These are phyloP conservation scores for Ooceraea biroi DNA, from an alignment of 1,140 invertebrate genomes.

Conservation along the genomic window DNA sequence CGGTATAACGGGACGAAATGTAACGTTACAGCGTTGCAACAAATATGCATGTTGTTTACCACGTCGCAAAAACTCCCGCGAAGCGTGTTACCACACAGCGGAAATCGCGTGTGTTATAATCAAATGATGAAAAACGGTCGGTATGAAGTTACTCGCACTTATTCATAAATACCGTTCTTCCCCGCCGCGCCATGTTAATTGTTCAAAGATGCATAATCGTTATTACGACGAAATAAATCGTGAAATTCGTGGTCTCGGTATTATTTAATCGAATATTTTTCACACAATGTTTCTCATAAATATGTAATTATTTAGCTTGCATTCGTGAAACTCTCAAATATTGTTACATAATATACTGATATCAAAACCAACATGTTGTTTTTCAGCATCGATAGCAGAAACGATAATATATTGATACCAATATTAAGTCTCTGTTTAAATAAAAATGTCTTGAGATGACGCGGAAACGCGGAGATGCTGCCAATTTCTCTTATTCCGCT, in stretches of 20 bases:
- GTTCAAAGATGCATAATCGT: slow-evolving; percentile 2
- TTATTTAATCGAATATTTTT: slow-evolving; percentile 23
- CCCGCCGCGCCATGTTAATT: neutral
- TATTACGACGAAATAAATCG: neutral
- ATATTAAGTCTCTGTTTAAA: neutral
- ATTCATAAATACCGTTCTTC: slow-evolving; percentile 1
- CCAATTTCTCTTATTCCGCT: neutral
- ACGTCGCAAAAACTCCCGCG: neutral
- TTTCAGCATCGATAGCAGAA: slow-evolving; percentile 1
- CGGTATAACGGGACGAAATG: slow-evolving; percentile 21
- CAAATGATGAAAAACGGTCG: slow-evolving; percentile 23
- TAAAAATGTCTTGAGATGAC: neutral
- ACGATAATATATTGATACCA: slow-evolving; percentile 6
- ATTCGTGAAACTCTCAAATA: neutral
- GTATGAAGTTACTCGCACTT: slow-evolving; percentile 2
- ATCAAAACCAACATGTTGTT: slow-evolving; percentile 5
- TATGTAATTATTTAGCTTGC: slow-evolving; percentile 27
- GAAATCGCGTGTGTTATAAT: slow-evolving; percentile 31
- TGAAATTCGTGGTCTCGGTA: neutral
- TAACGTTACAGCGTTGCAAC: slow-evolving; percentile 3
- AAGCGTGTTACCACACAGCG: neutral
- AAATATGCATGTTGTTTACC: slow-evolving; percentile 9
- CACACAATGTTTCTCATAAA: slow-evolving; percentile 1
- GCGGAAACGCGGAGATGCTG: neutral
- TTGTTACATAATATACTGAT: neutral